Percentiles rank a stretch among this genome's conserved stretches.
Evolutionary conservation across 2,797 vertebrate species (phyloP).

Genomic region (Percopsis omiscomaycus): DNA sequence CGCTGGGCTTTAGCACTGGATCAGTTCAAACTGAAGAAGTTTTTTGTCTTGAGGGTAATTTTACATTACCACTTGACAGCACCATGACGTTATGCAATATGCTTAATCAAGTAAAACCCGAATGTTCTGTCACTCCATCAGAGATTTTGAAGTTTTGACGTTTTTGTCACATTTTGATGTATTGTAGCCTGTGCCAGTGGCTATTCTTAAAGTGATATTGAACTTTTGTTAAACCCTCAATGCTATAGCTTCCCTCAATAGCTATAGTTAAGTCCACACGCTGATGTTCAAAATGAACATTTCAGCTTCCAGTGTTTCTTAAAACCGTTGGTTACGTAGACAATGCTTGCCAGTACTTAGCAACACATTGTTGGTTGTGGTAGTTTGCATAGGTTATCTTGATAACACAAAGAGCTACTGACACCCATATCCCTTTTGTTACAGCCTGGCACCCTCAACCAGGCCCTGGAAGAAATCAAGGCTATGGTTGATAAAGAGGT

Average conservation of each 20-base stretch:
- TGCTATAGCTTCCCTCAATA: too few relatives aligned
- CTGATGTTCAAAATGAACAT: too few relatives aligned
- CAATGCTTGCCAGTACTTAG: too few relatives aligned
- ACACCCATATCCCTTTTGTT: conserved; percentile 36
- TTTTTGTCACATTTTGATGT: conserved; percentile 33
- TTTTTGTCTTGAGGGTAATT: conserved; percentile 80
- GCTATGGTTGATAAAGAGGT: conserved; percentile 57
- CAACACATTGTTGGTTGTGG: too few relatives aligned
- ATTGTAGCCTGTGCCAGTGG: conserved; percentile 37
- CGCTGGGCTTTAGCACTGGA: conserved; percentile 35
- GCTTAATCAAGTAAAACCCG: too few relatives aligned
- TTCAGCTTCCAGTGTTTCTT: too few relatives aligned
- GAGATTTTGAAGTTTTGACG: conserved; percentile 46
- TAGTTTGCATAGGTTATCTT: too few relatives aligned
- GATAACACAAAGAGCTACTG: not conserved
- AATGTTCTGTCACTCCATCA: too few relatives aligned
- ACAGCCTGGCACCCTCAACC: conserved; percentile 81
- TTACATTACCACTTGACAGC: not conserved
- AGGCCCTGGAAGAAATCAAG: conserved; percentile 79
- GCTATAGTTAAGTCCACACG: too few relatives aligned
- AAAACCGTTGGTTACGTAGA: too few relatives aligned
- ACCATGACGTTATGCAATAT: not conserved
- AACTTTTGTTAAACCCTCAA: not conserved
- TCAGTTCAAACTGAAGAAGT: conserved; percentile 69
- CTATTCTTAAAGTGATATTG: conserved; percentile 49